Percentiles rank a stretch among this genome's conserved stretches.
Conservation (phyloP, 2,113 vertebrate genomes). For the Mormyrus lacerda region DNA sequence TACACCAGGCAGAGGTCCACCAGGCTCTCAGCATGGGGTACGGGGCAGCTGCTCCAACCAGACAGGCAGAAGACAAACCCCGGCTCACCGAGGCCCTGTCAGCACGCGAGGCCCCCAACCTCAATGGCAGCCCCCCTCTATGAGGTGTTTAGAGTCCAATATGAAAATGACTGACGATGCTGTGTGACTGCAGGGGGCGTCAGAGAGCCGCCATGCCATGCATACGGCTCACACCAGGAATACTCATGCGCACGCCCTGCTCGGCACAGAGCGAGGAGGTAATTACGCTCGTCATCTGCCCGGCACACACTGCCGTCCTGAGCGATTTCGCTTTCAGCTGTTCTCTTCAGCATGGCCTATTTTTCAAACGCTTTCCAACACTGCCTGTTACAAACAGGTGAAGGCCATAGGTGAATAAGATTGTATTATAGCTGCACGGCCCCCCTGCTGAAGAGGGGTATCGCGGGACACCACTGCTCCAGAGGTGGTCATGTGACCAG, state of each 20-base stretch:
- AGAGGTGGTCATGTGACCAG: neutral
- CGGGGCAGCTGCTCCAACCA: neutral
- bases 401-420: neutral
- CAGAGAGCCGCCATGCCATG: neutral
- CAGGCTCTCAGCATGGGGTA: neutral
- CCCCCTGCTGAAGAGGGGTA: neutral
- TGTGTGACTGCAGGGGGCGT: neutral
- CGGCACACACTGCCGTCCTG: neutral
- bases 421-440: neutral
- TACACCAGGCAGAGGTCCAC: neutral
- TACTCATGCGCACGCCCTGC: neutral
- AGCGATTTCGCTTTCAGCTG: neutral
- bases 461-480: neutral
- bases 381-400: neutral
- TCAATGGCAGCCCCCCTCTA: neutral
- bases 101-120: neutral
- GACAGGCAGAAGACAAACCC: neutral
- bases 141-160: neutral
- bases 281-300: neutral
- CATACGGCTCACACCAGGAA: neutral
- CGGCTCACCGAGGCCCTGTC: neutral
- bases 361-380: neutral
- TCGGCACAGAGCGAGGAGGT: neutral
- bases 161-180: neutral
- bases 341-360: neutral